Conservation (phyloP, 2,888 invertebrate genomes). For the Netelia fuscicornis region DNA sequence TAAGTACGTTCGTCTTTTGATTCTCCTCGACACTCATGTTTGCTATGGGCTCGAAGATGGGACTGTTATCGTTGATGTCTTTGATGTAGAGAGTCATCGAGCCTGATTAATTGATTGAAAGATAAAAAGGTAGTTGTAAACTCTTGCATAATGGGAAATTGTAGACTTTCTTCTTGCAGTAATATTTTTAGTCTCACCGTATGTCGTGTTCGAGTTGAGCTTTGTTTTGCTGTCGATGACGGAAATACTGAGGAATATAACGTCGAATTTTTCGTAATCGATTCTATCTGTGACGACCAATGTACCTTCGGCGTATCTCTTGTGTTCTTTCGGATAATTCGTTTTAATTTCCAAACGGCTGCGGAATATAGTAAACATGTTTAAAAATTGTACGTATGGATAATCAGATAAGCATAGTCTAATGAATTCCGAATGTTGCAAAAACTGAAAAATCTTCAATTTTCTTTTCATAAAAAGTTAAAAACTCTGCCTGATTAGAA, state of each 20-base stretch:
- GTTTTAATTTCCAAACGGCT: slow-evolving; percentile 86
- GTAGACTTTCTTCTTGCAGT: neutral
- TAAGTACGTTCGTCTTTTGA: slow-evolving; percentile 84
- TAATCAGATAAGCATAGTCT: too few species aligned
- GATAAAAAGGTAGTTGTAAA: slow-evolving; percentile 6
- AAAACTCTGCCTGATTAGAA: too few species aligned
- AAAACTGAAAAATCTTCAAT: too few species aligned
- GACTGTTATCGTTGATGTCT: slow-evolving; percentile 89
- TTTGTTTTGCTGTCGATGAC: slow-evolving; percentile 86
- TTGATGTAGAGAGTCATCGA: slow-evolving; percentile 87
- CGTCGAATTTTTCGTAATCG: slow-evolving; percentile 88
- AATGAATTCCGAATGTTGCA: too few species aligned
- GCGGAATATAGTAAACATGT: slow-evolving; percentile 7
- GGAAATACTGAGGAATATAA: slow-evolving; percentile 86
- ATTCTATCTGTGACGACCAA: slow-evolving; percentile 84
- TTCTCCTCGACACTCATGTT: slow-evolving; percentile 86
- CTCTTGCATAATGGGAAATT: neutral
- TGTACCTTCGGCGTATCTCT: slow-evolving; percentile 83
- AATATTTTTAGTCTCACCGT: slow-evolving; percentile 83
- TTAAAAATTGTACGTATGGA: too few species aligned
- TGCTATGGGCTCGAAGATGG: slow-evolving; percentile 86
- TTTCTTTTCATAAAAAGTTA: too few species aligned
- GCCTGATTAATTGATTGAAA: slow-evolving; percentile 83
- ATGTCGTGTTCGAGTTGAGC: slow-evolving; percentile 85
- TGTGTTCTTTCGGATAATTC: slow-evolving; percentile 75